These are phyloP conservation scores for Tenthredo notha DNA, from an alignment of 2,888 invertebrate species.

Conservation along the genomic window DNA sequence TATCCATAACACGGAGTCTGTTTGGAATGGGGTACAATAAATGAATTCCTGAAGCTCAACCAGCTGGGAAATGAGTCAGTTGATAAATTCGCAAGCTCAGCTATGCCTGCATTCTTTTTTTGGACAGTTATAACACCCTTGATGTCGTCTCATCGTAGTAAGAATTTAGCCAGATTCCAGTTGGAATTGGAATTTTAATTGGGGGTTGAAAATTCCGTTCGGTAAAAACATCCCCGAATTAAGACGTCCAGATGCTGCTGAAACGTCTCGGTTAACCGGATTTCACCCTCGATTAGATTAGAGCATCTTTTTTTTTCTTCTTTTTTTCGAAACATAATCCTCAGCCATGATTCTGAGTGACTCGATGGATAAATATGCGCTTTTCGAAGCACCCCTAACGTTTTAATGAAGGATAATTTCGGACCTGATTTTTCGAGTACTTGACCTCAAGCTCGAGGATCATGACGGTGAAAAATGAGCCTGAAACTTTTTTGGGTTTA, in stretches of 20 bases:
- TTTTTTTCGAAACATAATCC: neutral
- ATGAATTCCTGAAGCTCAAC: conserved; percentile 46
- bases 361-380: neutral
- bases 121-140: neutral
- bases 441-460: neutral
- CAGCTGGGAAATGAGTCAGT: conserved; percentile 45
- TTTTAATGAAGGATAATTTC: neutral
- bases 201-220: neutral
- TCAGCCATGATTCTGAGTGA: neutral
- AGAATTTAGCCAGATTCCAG: neutral
- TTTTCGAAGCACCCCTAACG: neutral
- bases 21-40: neutral
- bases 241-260: neutral
- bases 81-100: neutral
- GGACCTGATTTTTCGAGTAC: neutral
- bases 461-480: neutral
- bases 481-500: no score
- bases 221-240: neutral
- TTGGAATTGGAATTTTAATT: conserved; percentile 5
- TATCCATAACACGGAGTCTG: neutral
- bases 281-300: neutral
- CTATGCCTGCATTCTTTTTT: conserved; percentile 5
- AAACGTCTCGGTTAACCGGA: neutral
- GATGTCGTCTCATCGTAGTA: no score
- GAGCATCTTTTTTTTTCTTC: no score